phyloP scores from a whole-genome alignment of 2,113 vertebrate genomes.

The Semicossyphus pulcher region DNA sequence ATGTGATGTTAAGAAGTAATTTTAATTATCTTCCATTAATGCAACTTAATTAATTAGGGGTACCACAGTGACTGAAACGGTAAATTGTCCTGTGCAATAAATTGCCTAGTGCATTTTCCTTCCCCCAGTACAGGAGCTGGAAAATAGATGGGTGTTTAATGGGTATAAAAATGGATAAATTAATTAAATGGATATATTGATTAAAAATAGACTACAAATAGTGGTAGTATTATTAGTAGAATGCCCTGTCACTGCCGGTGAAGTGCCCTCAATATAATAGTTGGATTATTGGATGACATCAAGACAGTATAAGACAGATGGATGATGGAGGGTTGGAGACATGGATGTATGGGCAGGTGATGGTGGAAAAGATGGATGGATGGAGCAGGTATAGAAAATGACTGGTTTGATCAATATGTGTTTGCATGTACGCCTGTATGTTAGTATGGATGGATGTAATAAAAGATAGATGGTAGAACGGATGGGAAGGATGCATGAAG shows the following conservation, averaged over 20 bases:
- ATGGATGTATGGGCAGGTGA: background rate
- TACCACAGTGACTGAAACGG: background rate
- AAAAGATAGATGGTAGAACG: too few species aligned
- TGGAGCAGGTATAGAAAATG: too few species aligned
- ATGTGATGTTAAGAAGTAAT: conserved; percentile 30
- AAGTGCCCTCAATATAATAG: background rate
- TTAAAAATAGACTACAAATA: background rate
- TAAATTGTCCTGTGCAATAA: conserved; percentile 1
- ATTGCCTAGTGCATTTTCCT: background rate
- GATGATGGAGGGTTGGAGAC: background rate
- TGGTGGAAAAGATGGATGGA: too few species aligned
- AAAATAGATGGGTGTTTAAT: background rate
- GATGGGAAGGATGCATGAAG: too few species aligned
- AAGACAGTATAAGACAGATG: background rate
- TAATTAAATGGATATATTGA: too few species aligned
- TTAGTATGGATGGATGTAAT: too few species aligned
- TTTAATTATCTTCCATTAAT: conserved; percentile 19
- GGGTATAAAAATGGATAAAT: background rate
- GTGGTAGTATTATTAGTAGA: too few species aligned
- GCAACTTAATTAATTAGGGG: background rate
- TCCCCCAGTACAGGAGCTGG: background rate
- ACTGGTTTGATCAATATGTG: too few species aligned
- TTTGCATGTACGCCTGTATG: too few species aligned
- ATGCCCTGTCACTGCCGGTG: background rate
- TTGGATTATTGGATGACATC: background rate